phyloP scores from a whole-genome alignment of 2,888 invertebrate species.

The Hyposoter didymator region DNA sequence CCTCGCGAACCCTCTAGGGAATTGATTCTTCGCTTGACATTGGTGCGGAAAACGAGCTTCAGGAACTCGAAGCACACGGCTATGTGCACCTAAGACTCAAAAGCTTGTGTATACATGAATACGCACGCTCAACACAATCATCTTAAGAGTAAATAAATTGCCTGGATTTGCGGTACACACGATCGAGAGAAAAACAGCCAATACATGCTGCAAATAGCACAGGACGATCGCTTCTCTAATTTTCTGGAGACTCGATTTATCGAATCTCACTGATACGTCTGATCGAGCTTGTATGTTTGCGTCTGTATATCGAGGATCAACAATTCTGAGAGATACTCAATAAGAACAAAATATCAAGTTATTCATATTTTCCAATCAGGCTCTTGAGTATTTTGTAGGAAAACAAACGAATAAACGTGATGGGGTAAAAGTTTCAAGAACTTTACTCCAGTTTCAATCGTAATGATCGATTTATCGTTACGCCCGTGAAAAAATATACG shows the following conservation, averaged over 20 bases:
- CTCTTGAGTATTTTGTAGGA: background rate
- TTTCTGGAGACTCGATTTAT: background rate
- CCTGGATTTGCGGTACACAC: constrained; percentile 1
- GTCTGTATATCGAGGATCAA: background rate
- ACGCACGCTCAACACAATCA: background rate
- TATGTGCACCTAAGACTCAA: background rate
- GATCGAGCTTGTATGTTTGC: constrained; percentile 37
- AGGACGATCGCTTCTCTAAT: constrained; percentile 13
- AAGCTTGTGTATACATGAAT: background rate
- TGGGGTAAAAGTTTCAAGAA: background rate
- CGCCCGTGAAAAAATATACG: background rate
- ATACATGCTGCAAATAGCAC: constrained; percentile 31
- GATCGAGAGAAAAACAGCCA: background rate
- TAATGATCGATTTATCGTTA: no score
- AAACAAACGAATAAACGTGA: background rate
- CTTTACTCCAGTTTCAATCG: background rate
- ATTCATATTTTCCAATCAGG: background rate
- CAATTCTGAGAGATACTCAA: background rate
- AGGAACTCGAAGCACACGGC: constrained; percentile 43
- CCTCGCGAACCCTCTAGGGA: constrained; percentile 15
- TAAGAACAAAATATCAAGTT: background rate
- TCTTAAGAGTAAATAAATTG: constrained; percentile 19
- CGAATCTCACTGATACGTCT: constrained; percentile 42
- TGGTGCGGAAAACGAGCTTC: constrained; percentile 60
- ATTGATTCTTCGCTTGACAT: constrained; percentile 59